Percentiles rank a stretch among this genome's conserved stretches.
Evolutionary conservation across 2,888 invertebrate genomes (phyloP).

Genomic region (Oscheius sp.): DNA sequence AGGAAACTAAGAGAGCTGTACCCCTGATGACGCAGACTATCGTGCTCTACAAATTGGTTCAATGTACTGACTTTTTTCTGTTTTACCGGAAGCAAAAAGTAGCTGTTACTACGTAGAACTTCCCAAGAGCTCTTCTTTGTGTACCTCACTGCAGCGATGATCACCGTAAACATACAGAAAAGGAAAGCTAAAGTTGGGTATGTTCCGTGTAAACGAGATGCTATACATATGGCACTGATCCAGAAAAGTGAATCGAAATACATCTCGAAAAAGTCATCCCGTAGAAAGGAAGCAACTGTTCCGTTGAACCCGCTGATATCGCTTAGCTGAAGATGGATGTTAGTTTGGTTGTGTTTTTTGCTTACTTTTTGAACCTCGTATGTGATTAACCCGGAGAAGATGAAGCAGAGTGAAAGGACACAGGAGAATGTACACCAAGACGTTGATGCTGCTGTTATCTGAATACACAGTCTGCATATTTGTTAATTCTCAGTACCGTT

Average conservation of each 20-base stretch:
- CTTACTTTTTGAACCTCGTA: constrained; percentile 23
- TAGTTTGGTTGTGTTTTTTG: neutral
- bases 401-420: constrained; percentile 3
- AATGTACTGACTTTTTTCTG: neutral
- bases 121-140: constrained; percentile 2
- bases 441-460: neutral
- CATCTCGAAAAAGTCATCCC: constrained; percentile 5
- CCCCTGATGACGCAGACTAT: constrained; percentile 7
- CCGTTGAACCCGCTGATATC: constrained; percentile 8
- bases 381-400: constrained; percentile 4
- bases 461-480: neutral
- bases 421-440: neutral
- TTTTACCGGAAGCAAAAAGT: constrained; percentile 22
- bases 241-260: constrained; percentile 13
- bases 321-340: constrained; percentile 5
- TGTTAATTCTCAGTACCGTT: neutral
- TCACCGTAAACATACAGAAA: neutral
- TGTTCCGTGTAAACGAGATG: neutral
- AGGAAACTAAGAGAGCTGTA: constrained; percentile 3
- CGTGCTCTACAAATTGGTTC: constrained; percentile 3
- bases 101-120: constrained; percentile 1
- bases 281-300: constrained; percentile 4
- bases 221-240: constrained; percentile 11
- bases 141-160: neutral
- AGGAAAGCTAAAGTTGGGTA: constrained; percentile 6